Conservation (phyloP, 2,113 vertebrate genomes). For the Gambusia holbrooki region DNA sequence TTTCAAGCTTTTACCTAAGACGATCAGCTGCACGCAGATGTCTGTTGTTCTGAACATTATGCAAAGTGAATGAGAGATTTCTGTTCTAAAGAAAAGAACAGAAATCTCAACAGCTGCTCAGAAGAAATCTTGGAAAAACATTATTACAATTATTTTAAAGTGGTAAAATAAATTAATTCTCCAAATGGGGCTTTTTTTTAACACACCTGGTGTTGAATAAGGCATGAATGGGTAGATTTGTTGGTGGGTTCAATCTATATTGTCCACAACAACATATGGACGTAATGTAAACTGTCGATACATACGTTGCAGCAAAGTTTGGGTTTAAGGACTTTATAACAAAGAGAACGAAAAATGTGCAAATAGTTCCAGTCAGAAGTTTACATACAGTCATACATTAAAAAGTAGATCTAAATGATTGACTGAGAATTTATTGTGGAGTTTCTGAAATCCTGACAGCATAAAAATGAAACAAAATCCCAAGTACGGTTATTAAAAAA, state of each 20-base stretch:
- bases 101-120: not conserved
- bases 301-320: no score
- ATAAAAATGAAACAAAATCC: no score
- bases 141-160: not conserved
- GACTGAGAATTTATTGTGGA: no score
- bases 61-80: not conserved
- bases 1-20: not conserved
- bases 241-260: not conserved
- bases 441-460: no score
- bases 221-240: not conserved
- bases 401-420: no score
- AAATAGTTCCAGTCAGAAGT: not conserved
- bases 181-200: no score
- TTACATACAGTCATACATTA: not conserved
- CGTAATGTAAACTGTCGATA: no score
- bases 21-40: not conserved
- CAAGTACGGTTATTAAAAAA: no score
- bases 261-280: not conserved
- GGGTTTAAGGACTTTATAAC: no score
- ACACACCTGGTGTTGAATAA: not conserved
- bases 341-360: no score
- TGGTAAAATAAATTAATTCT: not conserved
- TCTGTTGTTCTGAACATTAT: not conserved
- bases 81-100: not conserved
- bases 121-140: not conserved